These are phyloP conservation scores for Rhagophthalmus giganteus DNA, from an alignment of 2,888 invertebrate genomes.

Conservation along the genomic window DNA sequence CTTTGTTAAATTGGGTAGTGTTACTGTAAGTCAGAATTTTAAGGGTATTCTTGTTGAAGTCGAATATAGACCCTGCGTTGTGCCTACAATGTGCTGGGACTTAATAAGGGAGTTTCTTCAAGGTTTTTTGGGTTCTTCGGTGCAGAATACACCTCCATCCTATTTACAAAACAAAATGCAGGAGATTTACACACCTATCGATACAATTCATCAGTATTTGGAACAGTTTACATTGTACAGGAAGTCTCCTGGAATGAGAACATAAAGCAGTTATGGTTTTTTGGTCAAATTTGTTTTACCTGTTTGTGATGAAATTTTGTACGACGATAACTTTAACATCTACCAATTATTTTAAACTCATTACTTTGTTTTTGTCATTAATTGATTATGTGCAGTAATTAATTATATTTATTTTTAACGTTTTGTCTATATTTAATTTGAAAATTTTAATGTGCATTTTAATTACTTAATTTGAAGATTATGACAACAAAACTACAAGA, in stretches of 20 bases:
- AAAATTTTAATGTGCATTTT: not conserved
- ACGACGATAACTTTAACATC: no score
- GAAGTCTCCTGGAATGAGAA: slow-evolving; percentile 65
- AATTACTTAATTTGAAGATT: no score
- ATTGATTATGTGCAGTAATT: not conserved
- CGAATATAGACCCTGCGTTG: slow-evolving; percentile 89
- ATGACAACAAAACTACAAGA: no score
- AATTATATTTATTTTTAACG: not conserved
- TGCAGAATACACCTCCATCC: slow-evolving; percentile 73
- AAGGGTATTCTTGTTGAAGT: slow-evolving; percentile 93
- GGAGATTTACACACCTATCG: slow-evolving; percentile 85
- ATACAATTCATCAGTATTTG: slow-evolving; percentile 91
- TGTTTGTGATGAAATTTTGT: not conserved
- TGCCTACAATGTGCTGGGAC: slow-evolving; percentile 88
- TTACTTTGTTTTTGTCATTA: no score
- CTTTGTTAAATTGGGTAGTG: slow-evolving; percentile 89
- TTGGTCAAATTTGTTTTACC: no score
- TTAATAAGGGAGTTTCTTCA: slow-evolving; percentile 89
- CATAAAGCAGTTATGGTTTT: no score
- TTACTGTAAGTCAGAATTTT: slow-evolving; percentile 89
- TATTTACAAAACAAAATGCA: slow-evolving; percentile 76
- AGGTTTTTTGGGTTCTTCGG: slow-evolving; percentile 80
- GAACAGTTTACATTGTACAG: slow-evolving; percentile 90
- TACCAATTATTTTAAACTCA: no score
- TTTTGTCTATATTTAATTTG: not conserved